A percentile compares a stretch with the other conserved stretches of the same genome.
These are phyloP conservation scores for Armadillidium nasatum DNA, from an alignment of 1,140 invertebrate genomes.

Conservation along the genomic window DNA sequence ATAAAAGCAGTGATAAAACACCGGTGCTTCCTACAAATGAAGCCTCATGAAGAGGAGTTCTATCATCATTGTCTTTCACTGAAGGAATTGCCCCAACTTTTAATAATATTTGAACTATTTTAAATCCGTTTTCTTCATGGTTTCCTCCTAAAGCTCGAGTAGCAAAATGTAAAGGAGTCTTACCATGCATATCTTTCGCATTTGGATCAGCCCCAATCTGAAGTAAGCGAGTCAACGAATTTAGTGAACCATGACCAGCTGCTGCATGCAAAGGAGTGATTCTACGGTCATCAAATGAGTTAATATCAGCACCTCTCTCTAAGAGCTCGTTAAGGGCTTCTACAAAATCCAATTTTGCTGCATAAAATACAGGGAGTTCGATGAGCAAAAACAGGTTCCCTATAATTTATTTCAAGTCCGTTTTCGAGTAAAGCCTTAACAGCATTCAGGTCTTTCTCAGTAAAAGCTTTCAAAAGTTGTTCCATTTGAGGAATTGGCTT, in stretches of 20 bases:
- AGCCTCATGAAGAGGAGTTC: constrained; percentile 70
- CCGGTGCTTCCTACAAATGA: constrained; percentile 68
- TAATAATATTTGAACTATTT: constrained; percentile 26
- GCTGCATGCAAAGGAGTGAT: constrained; percentile 69
- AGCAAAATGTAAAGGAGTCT: constrained; percentile 58
- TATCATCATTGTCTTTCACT: constrained; percentile 51
- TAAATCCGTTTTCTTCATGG: constrained; percentile 10
- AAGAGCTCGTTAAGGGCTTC: constrained; percentile 64
- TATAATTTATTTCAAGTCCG: background rate
- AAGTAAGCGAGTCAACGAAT: constrained; percentile 66
- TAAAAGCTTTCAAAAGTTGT: constrained; percentile 26
- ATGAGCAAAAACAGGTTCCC: constrained; percentile 31
- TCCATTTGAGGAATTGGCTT: constrained; percentile 10
- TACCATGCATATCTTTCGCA: constrained; percentile 62
- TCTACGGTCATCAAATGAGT: constrained; percentile 62
- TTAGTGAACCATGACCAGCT: constrained; percentile 67
- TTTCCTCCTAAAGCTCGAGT: constrained; percentile 27
- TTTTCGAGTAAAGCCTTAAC: constrained; percentile 17
- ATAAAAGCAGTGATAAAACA: constrained; percentile 65
- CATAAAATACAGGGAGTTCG: constrained; percentile 70
- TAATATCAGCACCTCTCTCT: constrained; percentile 67
- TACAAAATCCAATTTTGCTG: constrained; percentile 65
- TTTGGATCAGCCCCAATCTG: constrained; percentile 63
- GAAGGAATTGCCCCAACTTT: constrained; percentile 26
- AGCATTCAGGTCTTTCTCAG: constrained; percentile 22